Percentiles rank a stretch among this genome's conserved stretches.
Conservation (phyloP, 2,797 vertebrate species). For the Graptemys geographica region DNA sequence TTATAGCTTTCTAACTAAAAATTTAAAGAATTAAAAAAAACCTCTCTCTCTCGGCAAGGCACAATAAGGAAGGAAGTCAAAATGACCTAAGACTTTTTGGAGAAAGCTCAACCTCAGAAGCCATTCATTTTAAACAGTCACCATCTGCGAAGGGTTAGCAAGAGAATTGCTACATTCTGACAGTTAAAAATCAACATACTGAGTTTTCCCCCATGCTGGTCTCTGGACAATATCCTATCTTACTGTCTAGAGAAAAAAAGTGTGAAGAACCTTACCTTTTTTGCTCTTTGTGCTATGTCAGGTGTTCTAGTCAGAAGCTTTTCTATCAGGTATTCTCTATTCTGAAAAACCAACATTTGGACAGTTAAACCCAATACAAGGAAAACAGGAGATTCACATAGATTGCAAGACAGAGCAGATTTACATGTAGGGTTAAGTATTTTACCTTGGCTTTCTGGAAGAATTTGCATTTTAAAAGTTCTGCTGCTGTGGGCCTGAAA, state of each 20-base stretch:
- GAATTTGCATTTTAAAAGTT: conserved; percentile 99
- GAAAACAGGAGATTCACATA: conserved; percentile 51
- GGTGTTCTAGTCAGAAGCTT: conserved; percentile 94
- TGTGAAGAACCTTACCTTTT: conserved; percentile 86
- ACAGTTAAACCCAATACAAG: conserved; percentile 61
- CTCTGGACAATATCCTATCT: neutral
- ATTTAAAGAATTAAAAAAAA: neutral
- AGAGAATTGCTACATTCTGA: neutral
- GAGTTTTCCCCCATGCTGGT: neutral
- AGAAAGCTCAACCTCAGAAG: conserved; percentile 13
- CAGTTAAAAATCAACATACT: neutral
- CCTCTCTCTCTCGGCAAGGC: neutral
- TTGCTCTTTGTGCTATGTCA: conserved; percentile 96
- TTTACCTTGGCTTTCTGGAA: conserved; percentile 99
- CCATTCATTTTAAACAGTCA: neutral
- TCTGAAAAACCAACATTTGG: conserved; percentile 86
- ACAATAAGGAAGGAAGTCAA: neutral
- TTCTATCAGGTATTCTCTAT: conserved; percentile 96
- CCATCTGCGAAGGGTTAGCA: neutral
- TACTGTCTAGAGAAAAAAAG: neutral
- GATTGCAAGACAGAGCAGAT: conserved; percentile 78
- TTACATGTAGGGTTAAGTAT: conserved; percentile 73
- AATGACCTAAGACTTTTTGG: neutral
- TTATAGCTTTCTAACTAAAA: neutral
- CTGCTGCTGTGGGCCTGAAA: conserved; percentile 96